These are phyloP conservation scores for Agrochola lota DNA, from an alignment of 2,888 invertebrate genomes.

Conservation along the genomic window DNA sequence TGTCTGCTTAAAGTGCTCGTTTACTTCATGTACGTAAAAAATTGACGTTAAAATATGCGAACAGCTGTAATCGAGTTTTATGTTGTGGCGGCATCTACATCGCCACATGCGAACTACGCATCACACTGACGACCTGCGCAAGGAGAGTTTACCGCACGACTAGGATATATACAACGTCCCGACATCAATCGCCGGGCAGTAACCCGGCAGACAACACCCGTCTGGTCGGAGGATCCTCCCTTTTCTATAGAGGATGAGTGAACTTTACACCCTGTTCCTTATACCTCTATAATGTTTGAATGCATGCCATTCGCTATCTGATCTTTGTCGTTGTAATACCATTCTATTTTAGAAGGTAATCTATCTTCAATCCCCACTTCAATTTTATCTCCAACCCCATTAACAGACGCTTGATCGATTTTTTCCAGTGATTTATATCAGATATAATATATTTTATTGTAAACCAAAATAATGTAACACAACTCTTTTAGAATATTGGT, in stretches of 20 bases:
- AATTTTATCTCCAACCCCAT: slow-evolving; percentile 24
- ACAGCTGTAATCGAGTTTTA: not conserved
- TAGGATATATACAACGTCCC: too few species aligned
- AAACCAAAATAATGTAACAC: not conserved
- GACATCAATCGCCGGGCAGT: too few species aligned
- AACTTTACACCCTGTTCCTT: too few species aligned
- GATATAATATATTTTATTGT: not conserved
- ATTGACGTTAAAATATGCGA: not conserved
- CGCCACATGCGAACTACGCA: too few species aligned
- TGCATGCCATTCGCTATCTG: slow-evolving; percentile 9
- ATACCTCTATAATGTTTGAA: not conserved
- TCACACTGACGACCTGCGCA: too few species aligned
- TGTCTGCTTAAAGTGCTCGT: not conserved
- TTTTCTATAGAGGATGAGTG: too few species aligned
- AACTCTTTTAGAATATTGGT: not conserved
- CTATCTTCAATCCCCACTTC: slow-evolving; percentile 38
- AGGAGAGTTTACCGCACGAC: too few species aligned
- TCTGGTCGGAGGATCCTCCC: too few species aligned
- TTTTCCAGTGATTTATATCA: slow-evolving; percentile 17
- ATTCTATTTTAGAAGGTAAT: slow-evolving; percentile 16
- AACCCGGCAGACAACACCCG: too few species aligned
- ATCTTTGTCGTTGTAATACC: slow-evolving; percentile 26
- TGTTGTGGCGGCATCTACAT: too few species aligned
- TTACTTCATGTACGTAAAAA: not conserved
- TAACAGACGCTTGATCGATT: slow-evolving; percentile 16